phyloP scores from a whole-genome alignment of 1,140 invertebrate genomes.

The Papilio glaucus region DNA sequence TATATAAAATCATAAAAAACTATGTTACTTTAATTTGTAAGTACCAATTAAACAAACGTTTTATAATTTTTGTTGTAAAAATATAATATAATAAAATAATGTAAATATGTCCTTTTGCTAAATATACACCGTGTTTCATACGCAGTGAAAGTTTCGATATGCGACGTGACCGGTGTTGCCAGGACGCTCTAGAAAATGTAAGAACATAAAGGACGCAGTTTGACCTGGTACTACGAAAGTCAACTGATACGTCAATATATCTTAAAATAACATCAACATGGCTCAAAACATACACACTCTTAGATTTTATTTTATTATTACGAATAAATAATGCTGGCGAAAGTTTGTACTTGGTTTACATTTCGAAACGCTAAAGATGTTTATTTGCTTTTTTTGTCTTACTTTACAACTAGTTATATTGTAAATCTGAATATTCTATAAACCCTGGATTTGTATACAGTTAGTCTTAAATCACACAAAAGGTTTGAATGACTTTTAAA shows the following conservation, averaged over 20 bases:
- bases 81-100: no score
- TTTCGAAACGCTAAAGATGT: not conserved
- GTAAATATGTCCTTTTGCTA: not conserved
- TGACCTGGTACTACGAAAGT: not conserved
- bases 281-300: not conserved
- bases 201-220: slow-evolving; percentile 4
- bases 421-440: not conserved
- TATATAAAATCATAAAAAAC: no score
- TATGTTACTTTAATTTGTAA: no score
- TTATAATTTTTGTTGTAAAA: no score
- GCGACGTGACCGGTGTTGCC: slow-evolving; percentile 45
- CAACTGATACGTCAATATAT: not conserved
- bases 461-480: not conserved
- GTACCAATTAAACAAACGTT: no score
- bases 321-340: not conserved
- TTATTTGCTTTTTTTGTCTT: no score
- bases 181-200: slow-evolving; percentile 7
- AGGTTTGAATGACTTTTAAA: not conserved
- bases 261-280: not conserved
- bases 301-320: not conserved
- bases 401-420: not conserved
- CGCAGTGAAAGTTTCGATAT: slow-evolving; percentile 65
- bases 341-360: not conserved
- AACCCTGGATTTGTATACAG: not conserved
- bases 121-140: slow-evolving; percentile 35